phyloP scores from a whole-genome alignment of 1,140 invertebrate species.

The Macrocentrus cingulum region DNA sequence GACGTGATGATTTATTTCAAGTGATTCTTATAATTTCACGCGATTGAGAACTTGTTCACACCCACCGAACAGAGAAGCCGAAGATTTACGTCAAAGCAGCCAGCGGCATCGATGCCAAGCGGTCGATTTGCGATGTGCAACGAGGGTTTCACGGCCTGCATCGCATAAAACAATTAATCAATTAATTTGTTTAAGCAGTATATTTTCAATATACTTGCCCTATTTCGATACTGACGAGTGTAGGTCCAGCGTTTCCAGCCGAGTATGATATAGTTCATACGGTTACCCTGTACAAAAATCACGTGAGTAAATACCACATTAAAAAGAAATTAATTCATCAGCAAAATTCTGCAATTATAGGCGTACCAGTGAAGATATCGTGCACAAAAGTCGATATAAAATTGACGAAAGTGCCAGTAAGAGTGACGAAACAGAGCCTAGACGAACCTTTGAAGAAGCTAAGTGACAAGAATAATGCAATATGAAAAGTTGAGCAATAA shows the following conservation, averaged over 20 bases:
- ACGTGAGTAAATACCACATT: constrained; percentile 3
- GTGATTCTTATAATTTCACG: too few species aligned
- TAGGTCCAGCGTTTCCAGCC: constrained; percentile 32
- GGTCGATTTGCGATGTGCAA: constrained; percentile 45
- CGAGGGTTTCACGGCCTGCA: constrained; percentile 33
- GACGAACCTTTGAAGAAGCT: constrained; percentile 37
- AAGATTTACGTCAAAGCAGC: constrained; percentile 50
- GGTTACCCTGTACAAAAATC: constrained; percentile 43
- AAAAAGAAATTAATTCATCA: too few species aligned
- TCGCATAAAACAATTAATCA: neutral
- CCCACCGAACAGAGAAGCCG: constrained; percentile 48
- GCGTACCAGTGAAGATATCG: too few species aligned
- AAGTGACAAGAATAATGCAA: constrained; percentile 43
- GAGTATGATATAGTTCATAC: constrained; percentile 37
- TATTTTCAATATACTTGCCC: constrained; percentile 22
- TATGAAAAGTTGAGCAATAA: constrained; percentile 36
- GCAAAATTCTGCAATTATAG: too few species aligned
- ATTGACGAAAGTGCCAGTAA: too few species aligned
- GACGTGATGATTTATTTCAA: too few species aligned
- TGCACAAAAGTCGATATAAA: constrained; percentile 9
- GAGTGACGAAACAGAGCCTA: too few species aligned
- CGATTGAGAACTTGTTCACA: too few species aligned
- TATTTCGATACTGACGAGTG: constrained; percentile 15
- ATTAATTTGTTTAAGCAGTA: neutral
- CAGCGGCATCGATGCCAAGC: constrained; percentile 48